Conservation (phyloP, 2,888 invertebrate genomes). For the Stramonita haemastoma region DNA sequence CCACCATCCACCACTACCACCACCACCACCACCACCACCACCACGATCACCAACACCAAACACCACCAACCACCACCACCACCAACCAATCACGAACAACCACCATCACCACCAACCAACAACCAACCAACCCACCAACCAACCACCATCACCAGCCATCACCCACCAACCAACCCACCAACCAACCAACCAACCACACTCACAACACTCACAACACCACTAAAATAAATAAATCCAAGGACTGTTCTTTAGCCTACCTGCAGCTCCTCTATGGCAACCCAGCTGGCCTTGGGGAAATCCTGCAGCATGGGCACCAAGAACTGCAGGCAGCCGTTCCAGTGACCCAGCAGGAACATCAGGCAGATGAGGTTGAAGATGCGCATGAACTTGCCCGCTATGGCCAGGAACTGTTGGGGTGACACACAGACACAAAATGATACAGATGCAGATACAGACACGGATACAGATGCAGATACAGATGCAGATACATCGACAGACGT, state of each 20-base stretch:
- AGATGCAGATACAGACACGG: neutral
- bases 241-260: conserved; percentile 86
- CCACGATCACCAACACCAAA: too few relatives aligned
- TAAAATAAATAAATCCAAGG: too few relatives aligned
- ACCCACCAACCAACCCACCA: too few relatives aligned
- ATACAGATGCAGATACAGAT: neutral
- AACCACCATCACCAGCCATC: too few relatives aligned
- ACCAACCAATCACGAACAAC: too few relatives aligned
- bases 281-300: conserved; percentile 97
- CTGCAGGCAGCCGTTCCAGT: conserved; percentile 99
- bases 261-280: conserved; percentile 98
- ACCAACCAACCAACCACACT: too few relatives aligned
- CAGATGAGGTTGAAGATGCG: conserved; percentile 99
- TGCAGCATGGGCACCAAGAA: conserved; percentile 99
- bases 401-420: conserved; percentile 92
- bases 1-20: too few relatives aligned
- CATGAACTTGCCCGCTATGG: conserved; percentile 99
- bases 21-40: too few relatives aligned
- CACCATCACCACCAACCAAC: too few relatives aligned
- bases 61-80: too few relatives aligned
- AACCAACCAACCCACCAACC: too few relatives aligned
- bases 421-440: neutral
- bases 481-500: neutral
- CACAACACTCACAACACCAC: too few relatives aligned
- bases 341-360: conserved; percentile 99